phyloP scores from a whole-genome alignment of 1,140 invertebrate species.

The Octopus bimaculoides region DNA sequence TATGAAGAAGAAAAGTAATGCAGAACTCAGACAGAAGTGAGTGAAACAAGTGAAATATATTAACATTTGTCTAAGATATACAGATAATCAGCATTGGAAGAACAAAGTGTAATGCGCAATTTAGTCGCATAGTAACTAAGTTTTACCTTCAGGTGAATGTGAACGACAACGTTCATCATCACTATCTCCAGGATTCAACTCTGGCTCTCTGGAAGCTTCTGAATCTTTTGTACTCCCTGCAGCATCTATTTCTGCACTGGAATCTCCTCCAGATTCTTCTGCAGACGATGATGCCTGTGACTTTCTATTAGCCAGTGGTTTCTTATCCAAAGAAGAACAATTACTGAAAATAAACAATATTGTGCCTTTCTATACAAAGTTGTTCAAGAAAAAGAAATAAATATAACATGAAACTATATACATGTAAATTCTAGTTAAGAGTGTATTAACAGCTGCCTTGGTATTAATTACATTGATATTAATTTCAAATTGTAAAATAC shows the following conservation, averaged over 20 bases:
- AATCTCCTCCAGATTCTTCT: slow-evolving; percentile 5
- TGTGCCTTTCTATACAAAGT: background rate
- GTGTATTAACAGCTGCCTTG: too few species aligned
- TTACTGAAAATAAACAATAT: background rate
- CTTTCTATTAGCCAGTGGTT: slow-evolving; percentile 6
- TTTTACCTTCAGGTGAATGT: slow-evolving; percentile 30
- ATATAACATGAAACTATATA: too few species aligned
- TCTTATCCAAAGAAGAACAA: slow-evolving; percentile 10
- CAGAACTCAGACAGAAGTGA: background rate
- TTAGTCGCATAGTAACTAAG: slow-evolving; percentile 22
- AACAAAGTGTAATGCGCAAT: background rate
- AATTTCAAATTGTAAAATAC: too few species aligned
- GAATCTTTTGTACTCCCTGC: slow-evolving; percentile 15
- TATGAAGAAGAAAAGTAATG: background rate
- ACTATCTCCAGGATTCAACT: background rate
- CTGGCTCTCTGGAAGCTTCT: slow-evolving; percentile 7
- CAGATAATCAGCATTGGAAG: background rate
- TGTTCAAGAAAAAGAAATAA: background rate
- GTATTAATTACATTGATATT: too few species aligned
- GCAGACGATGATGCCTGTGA: background rate
- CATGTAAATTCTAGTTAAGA: too few species aligned
- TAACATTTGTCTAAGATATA: background rate
- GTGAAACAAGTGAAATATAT: background rate
- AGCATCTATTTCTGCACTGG: slow-evolving; percentile 3
- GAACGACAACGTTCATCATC: slow-evolving; percentile 15